A percentile compares a stretch with the other conserved stretches of the same genome.
Evolutionary conservation across 2,888 invertebrate species (phyloP).

Genomic region (Tetropium fuscum): DNA sequence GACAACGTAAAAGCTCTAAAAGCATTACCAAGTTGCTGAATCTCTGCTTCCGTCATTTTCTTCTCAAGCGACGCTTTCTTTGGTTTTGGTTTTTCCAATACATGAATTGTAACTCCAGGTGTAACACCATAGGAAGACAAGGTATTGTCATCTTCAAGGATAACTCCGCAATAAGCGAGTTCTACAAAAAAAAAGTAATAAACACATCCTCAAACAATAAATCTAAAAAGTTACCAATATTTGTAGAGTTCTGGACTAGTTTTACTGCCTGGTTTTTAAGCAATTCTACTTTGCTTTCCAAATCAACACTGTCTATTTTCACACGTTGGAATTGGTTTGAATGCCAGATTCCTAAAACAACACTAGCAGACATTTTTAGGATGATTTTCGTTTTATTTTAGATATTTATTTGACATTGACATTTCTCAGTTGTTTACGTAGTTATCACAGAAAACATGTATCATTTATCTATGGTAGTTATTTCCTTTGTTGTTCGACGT

Average conservation of each 20-base stretch:
- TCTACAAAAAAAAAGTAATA: slow-evolving; percentile 63
- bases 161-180: slow-evolving; percentile 78
- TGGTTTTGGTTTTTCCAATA: slow-evolving; percentile 66
- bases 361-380: slow-evolving; percentile 42
- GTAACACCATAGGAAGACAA: slow-evolving; percentile 75
- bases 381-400: too few relatives aligned
- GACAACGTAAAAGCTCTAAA: slow-evolving; percentile 72
- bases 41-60: slow-evolving; percentile 71
- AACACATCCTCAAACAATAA: background rate
- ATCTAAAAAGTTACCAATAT: slow-evolving; percentile 25
- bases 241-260: slow-evolving; percentile 25
- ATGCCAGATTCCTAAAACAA: slow-evolving; percentile 67
- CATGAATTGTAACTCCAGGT: slow-evolving; percentile 71
- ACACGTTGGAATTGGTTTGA: slow-evolving; percentile 68
- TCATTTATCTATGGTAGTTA: too few relatives aligned
- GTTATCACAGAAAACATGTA: too few relatives aligned
- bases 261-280: slow-evolving; percentile 64
- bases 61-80: slow-evolving; percentile 59
- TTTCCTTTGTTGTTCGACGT: too few relatives aligned
- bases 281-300: slow-evolving; percentile 72
- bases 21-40: slow-evolving; percentile 73
- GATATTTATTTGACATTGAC: too few relatives aligned
- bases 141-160: slow-evolving; percentile 73
- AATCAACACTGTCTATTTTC: slow-evolving; percentile 72
- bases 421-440: too few relatives aligned